Evolutionary conservation across 1,140 invertebrate species (phyloP).

Genomic region (Lepidurus packardi): DNA sequence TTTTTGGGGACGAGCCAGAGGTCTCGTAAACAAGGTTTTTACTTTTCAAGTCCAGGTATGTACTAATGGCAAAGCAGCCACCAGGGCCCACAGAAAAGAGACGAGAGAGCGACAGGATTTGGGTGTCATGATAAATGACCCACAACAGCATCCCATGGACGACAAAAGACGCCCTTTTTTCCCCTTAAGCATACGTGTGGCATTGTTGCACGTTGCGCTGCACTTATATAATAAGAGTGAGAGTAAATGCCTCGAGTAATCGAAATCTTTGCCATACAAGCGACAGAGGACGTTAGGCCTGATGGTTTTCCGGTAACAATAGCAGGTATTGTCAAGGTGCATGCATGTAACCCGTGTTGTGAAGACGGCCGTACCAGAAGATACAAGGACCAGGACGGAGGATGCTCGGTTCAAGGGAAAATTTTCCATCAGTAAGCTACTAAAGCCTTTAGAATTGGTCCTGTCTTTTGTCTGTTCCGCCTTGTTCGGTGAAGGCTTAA

Average conservation of each 20-base stretch:
- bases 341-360: neutral
- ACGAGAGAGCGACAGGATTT: neutral
- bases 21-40: neutral
- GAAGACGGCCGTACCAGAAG: neutral
- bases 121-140: slow-evolving; percentile 15
- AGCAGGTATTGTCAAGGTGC: neutral
- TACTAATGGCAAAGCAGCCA: neutral
- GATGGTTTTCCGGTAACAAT: neutral
- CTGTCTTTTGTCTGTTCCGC: slow-evolving; percentile 3
- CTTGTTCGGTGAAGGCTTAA: slow-evolving; percentile 1
- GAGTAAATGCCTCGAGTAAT: neutral
- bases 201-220: neutral
- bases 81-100: neutral
- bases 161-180: neutral
- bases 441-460: neutral
- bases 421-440: neutral
- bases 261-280: neutral
- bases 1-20: neutral
- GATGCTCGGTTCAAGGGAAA: neutral
- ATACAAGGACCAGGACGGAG: neutral
- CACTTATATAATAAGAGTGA: neutral
- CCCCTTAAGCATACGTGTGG: slow-evolving; percentile 3
- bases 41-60: neutral
- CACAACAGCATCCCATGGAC: neutral
- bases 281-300: neutral